Evolutionary conservation across 2,888 invertebrate species (phyloP).

Genomic region (Phengaris arion): DNA sequence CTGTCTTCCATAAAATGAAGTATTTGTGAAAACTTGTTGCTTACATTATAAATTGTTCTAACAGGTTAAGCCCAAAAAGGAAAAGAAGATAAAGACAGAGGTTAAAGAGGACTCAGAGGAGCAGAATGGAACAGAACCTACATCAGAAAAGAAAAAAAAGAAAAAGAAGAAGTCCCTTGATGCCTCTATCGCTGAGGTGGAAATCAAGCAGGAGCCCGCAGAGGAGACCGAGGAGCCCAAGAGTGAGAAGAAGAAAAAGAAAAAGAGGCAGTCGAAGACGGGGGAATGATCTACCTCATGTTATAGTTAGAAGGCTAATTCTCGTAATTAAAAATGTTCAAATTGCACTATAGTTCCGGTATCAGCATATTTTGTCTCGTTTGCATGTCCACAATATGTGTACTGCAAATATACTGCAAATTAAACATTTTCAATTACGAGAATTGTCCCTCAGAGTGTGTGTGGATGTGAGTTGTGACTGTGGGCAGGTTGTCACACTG

Average conservation of each 20-base stretch:
- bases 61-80: constrained; percentile 65
- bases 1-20: background rate
- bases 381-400: too few relatives aligned
- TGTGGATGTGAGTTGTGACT: background rate
- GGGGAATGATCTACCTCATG: constrained; percentile 51
- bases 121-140: constrained; percentile 45
- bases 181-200: constrained; percentile 46
- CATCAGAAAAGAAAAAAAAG: constrained; percentile 71
- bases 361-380: background rate
- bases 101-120: constrained; percentile 44
- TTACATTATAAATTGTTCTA: constrained; percentile 22
- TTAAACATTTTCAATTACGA: background rate
- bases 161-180: constrained; percentile 75
- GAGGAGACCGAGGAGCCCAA: constrained; percentile 51
- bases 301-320: background rate
- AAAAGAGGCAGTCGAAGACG: constrained; percentile 60
- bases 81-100: constrained; percentile 41
- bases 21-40: background rate
- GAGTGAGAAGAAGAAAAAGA: constrained; percentile 63
- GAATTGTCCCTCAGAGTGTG: background rate
- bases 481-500: background rate
- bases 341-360: background rate
- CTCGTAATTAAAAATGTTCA: background rate
- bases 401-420: background rate
- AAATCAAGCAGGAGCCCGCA: constrained; percentile 40